Evolutionary conservation across 1,140 invertebrate species (phyloP).

Genomic region (Drosophila nigrodunni): DNA sequence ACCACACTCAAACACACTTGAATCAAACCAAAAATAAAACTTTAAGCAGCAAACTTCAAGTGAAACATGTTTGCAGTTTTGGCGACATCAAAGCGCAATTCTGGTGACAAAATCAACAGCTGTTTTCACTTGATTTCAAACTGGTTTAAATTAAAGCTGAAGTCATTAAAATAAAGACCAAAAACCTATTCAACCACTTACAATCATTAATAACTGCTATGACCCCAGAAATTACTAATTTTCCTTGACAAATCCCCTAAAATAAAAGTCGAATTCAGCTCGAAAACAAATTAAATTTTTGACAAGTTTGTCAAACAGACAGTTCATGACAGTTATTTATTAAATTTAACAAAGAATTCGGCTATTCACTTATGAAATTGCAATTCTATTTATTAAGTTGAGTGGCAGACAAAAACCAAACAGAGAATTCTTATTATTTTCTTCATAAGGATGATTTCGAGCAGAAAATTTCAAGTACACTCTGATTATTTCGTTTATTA

Average conservation of each 20-base stretch:
- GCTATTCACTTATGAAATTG: background rate
- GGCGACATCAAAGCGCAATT: conserved; percentile 2
- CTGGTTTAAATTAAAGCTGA: too few species aligned
- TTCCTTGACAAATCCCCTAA: too few species aligned
- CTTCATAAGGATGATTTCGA: background rate
- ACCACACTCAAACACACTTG: background rate
- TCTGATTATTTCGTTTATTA: conserved; percentile 26
- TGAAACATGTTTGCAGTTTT: background rate
- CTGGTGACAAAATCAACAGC: background rate
- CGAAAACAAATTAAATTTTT: too few species aligned
- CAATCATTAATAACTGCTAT: too few species aligned
- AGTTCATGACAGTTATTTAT: conserved; percentile 1
- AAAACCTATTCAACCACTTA: too few species aligned
- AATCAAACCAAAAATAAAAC: background rate
- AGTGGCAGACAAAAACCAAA: background rate
- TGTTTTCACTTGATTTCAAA: background rate
- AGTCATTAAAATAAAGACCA: too few species aligned
- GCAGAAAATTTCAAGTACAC: conserved; percentile 1
- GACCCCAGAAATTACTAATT: too few species aligned
- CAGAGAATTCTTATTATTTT: background rate
- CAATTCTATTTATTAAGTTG: background rate
- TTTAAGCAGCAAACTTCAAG: conserved; percentile 2
- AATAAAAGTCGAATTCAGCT: too few species aligned
- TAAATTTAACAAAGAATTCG: background rate
- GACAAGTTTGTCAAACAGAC: background rate